Conservation (phyloP, 2,888 invertebrate species). For the Antitype chi region DNA sequence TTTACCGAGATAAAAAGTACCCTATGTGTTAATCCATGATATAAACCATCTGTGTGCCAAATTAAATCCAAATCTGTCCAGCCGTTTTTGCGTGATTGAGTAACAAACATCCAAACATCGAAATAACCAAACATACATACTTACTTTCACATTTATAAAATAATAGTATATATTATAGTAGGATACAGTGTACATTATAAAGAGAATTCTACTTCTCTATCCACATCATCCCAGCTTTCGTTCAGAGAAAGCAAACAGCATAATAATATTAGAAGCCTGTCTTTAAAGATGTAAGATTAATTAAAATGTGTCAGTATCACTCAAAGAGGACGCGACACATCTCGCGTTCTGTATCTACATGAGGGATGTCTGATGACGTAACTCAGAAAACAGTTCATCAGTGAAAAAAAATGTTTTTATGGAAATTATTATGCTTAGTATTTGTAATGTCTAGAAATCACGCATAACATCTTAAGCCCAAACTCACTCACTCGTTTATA, state of each 20-base stretch:
- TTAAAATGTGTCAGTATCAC: slow-evolving; percentile 36
- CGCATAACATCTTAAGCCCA: no score
- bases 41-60: no score
- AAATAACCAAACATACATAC: no score
- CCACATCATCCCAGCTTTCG: background rate
- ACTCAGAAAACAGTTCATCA: no score
- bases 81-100: no score
- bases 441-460: background rate
- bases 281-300: slow-evolving; percentile 10
- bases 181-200: background rate
- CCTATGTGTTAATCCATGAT: no score
- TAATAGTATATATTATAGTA: no score
- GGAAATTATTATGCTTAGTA: background rate
- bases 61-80: no score
- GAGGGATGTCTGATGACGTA: background rate
- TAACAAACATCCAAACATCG: no score
- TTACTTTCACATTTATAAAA: no score
- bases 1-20: no score
- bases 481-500: background rate
- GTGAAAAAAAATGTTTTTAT: background rate
- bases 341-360: slow-evolving; percentile 10
- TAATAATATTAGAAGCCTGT: slow-evolving; percentile 17
- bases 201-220: background rate
- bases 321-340: slow-evolving; percentile 20
- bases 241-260: background rate